Evolutionary conservation across 2,888 invertebrate genomes (phyloP).

Genomic region (Entomobrya multifasciata): DNA sequence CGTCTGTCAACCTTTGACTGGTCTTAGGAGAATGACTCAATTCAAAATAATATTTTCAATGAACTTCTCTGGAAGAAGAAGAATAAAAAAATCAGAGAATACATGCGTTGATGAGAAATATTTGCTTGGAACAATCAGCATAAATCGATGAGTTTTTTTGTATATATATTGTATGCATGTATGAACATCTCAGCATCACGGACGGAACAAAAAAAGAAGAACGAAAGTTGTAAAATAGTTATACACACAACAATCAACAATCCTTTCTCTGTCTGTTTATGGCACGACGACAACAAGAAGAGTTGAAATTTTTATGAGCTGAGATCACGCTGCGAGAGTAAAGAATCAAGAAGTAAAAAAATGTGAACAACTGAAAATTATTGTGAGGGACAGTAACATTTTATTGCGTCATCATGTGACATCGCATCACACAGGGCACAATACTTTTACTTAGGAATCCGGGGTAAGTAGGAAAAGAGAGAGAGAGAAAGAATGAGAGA

Average conservation of each 20-base stretch:
- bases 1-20: conserved; percentile 70
- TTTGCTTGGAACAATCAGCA: conserved; percentile 57
- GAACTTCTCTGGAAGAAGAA: conserved; percentile 50
- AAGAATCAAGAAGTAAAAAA: conserved; percentile 28
- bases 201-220: neutral
- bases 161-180: conserved; percentile 14
- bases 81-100: neutral
- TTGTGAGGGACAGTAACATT: conserved; percentile 57
- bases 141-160: too few species aligned
- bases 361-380: neutral
- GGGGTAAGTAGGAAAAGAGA: neutral
- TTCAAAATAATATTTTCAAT: conserved; percentile 67
- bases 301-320: conserved; percentile 79
- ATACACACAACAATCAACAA: conserved; percentile 16
- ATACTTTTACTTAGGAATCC: conserved; percentile 27
- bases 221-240: conserved; percentile 23
- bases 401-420: conserved; percentile 68
- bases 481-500: neutral
- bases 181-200: neutral
- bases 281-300: conserved; percentile 56
- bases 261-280: conserved; percentile 34
- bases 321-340: conserved; percentile 77
- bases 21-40: conserved; percentile 66
- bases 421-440: conserved; percentile 38
- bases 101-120: neutral